Base-by-base conservation (phyloP, 1,140 invertebrate species). In the Neomicropteryx cornuta region DNA sequence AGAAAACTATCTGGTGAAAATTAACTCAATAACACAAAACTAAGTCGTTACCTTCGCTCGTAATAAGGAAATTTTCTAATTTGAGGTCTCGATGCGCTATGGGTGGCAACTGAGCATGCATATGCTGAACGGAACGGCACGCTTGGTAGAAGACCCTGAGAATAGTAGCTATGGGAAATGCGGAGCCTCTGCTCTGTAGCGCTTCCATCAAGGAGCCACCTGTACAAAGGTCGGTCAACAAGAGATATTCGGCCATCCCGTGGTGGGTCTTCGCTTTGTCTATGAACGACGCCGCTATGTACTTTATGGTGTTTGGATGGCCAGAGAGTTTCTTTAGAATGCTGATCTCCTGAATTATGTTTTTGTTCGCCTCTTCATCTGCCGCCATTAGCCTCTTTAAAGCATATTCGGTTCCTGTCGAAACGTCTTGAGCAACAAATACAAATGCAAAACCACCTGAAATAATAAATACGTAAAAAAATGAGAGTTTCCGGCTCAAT, bases 41-140 rank as follows among this genome's bases (percentile, higher is more conserved):
- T n/a, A n/a, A n/a, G n/a, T n/a, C n/a, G n/a, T 11, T 51, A 73
- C 69, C 65, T 72, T 74, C 55, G 64, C 60, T 66, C 13, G 63
- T 66, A 51, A 68, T 68, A 47, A 74, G 51, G 44, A 81, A 74
- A 64, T 78, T 78, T 55, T 79, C 74, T 60, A 89, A 71, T 62
- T 92, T 93, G 44, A 97, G 78, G 72, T 98, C 95, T 51, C 93
- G 70, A 68, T 98, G 94, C 29, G 87, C 79, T 39, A 97, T 83
- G 3, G 92, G 84, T 8, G 90, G 86, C 31, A 75, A 71, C 62
- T 93, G 89, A 33, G 68, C 76, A 57, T 98, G 95, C 85, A 98
- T 88, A 58, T 95, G 88, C 46, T 89, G 78, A 5, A 97, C 84
- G 18, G 92, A 88, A 44, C 74, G 74, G 45, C 86, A 88, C 36